These are phyloP conservation scores for Parascotia fuliginaria DNA, from an alignment of 2,888 invertebrate species.

Conservation along the genomic window DNA sequence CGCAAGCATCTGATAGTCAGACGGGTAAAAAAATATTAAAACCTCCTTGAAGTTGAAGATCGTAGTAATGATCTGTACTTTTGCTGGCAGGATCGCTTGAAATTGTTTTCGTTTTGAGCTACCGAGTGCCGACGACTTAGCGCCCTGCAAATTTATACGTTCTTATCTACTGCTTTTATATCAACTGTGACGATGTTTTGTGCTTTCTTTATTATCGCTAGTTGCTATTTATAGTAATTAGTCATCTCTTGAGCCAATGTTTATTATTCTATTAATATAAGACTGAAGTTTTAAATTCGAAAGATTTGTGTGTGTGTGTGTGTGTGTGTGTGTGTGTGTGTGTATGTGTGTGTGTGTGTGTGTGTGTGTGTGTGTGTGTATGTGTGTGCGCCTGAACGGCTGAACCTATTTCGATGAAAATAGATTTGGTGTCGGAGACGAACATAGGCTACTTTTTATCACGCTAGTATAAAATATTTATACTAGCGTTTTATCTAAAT, in stretches of 20 bases:
- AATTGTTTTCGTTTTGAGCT: conserved; percentile 72
- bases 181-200: conserved; percentile 16
- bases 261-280: no score
- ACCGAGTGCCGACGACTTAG: conserved; percentile 41
- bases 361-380: no score
- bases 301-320: no score
- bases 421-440: no score
- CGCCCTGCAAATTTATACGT: conserved; percentile 47
- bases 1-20: conserved; percentile 54
- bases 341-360: no score
- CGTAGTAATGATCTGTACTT: conserved; percentile 64
- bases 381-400: no score
- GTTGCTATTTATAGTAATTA: background rate
- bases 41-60: conserved; percentile 63
- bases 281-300: no score
- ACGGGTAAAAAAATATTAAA: conserved; percentile 58
- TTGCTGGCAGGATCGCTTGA: conserved; percentile 60
- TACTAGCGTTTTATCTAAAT: no score
- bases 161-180: conserved; percentile 20
- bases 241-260: background rate
- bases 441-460: no score
- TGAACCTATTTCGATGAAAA: no score
- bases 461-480: no score
- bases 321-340: no score
- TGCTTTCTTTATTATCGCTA: conserved; percentile 1